Evolutionary conservation across 2,888 invertebrate species (phyloP).

Genomic region (Melieria crassipennis): DNA sequence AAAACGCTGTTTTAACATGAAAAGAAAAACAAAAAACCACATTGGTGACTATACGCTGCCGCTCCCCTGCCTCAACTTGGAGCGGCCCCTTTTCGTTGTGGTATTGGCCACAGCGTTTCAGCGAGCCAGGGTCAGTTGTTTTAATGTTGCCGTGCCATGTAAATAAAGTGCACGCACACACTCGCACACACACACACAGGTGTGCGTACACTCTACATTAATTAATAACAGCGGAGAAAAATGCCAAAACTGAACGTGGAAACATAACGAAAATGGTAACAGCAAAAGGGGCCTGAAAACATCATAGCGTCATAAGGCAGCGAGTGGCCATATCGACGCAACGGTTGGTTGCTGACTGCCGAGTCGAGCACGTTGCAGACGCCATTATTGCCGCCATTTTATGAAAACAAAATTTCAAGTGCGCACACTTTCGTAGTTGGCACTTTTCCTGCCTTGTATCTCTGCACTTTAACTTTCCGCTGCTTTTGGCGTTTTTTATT

Average conservation of each 20-base stretch:
- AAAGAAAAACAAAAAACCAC: background rate
- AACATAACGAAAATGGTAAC: constrained; percentile 20
- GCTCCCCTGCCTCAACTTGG: no score
- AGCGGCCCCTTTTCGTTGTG: no score
- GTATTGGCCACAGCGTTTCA: no score
- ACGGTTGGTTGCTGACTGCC: background rate
- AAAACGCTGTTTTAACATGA: background rate
- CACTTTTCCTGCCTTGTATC: background rate
- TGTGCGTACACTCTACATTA: constrained; percentile 13
- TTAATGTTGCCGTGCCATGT: background rate
- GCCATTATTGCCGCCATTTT: constrained; percentile 11
- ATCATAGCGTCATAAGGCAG: no score
- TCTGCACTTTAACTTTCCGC: background rate
- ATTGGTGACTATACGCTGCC: no score
- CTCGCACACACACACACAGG: constrained; percentile 20
- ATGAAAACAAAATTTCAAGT: constrained; percentile 37
- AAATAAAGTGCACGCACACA: constrained; percentile 2
- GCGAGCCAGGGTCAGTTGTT: constrained; percentile 32
- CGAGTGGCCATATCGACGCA: no score
- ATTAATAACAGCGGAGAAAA: constrained; percentile 14
- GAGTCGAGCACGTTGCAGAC: constrained; percentile 13
- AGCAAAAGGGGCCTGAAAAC: constrained; percentile 38
- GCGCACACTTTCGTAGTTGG: background rate
- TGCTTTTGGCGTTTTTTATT: no score
- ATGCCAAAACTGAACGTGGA: background rate